Base-by-base conservation (phyloP, 2,797 vertebrate species). In the Nannoperca australis region DNA sequence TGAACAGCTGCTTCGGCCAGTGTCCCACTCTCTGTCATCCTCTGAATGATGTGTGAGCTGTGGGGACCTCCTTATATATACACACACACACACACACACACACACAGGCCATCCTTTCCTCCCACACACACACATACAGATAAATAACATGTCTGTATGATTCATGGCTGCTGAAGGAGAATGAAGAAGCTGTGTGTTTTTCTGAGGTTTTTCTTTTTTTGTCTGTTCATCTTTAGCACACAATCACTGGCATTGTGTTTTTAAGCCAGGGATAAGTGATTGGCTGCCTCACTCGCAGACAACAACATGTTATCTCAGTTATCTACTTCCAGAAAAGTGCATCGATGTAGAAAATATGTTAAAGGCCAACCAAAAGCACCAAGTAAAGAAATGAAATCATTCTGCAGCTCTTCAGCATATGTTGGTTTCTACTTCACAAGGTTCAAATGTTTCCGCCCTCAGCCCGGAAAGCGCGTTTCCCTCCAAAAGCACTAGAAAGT, bases 1-100 rank as follows among this genome's bases (percentile, higher is more conserved):
- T 76, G 65, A 92, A 91, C 86, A 91, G 89, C 91, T 92, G 88
- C 86, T 55, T 83, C 80, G 47, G 32, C 24, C 9, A 62, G 59
- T 53, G 81, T 83, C 71, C 44, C 34, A 77, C 81, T 72, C 81
- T 87, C 72, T 88, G 83, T 91, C 84, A 85, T 70, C 76, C 36
- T 89, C 81, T 79, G 67, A 88, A 64, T 83, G 81, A 91, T 89
- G 76, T 85, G 81, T 66, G 87, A 88, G 83, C 70, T 55, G 76
- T 78, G 81, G 78, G 88, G 87, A 83, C 73, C 85, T 88, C 64
- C 79, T 76, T n/a, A 27, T 30, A 70, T 12, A 85, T 42, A 58
- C 69, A 53, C 32, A 32, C 3, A 32, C 32, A 63, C 40, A 67
- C 42, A 68, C 50, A 58, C 18, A 85, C 47, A 58, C 71, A 53